These are phyloP conservation scores for Drosophila mauritiana DNA, from an alignment of 1,140 invertebrate species.

Conservation along the genomic window DNA sequence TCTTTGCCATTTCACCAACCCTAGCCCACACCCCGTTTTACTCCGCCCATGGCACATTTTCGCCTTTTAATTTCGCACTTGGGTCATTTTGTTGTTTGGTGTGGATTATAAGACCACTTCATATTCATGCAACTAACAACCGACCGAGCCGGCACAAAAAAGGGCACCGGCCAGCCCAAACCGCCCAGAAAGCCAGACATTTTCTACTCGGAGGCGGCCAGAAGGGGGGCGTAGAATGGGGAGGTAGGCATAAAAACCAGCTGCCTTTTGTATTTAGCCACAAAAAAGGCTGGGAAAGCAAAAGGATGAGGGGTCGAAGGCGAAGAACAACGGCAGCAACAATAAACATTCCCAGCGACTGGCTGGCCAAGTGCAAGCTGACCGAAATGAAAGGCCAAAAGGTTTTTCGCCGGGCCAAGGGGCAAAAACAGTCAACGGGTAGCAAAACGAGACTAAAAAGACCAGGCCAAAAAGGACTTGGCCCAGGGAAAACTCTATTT, in stretches of 20 bases:
- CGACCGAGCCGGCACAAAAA: conserved; percentile 34
- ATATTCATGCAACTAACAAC: conserved; percentile 83
- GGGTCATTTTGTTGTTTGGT: conserved; percentile 83
- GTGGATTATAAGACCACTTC: conserved; percentile 82
- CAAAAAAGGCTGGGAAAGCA: conserved; percentile 39
- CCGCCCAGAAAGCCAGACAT: conserved; percentile 37
- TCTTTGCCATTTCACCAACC: background rate
- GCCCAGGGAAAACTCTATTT: conserved; percentile 15
- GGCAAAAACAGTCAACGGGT: conserved; percentile 55
- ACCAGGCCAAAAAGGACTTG: conserved; percentile 10
- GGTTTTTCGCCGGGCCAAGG: conserved; percentile 43
- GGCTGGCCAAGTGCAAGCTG: conserved; percentile 69
- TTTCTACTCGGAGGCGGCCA: conserved; percentile 14
- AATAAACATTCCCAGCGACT: conserved; percentile 41
- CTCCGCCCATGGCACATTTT: conserved; percentile 65
- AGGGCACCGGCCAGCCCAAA: background rate
- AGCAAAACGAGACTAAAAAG: conserved; percentile 25
- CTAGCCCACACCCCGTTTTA: background rate
- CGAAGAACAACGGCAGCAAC: conserved; percentile 33
- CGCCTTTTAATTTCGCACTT: conserved; percentile 82
- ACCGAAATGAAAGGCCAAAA: conserved; percentile 77
- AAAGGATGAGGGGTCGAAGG: conserved; percentile 1
- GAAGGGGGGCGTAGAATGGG: background rate
- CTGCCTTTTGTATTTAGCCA: conserved; percentile 81
- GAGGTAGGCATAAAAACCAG: conserved; percentile 70